These are phyloP conservation scores for Chrysaora quinquecirrha DNA, from an alignment of 30 jellyfish, hydroid and myxozoan genomes.

Conservation along the genomic window DNA sequence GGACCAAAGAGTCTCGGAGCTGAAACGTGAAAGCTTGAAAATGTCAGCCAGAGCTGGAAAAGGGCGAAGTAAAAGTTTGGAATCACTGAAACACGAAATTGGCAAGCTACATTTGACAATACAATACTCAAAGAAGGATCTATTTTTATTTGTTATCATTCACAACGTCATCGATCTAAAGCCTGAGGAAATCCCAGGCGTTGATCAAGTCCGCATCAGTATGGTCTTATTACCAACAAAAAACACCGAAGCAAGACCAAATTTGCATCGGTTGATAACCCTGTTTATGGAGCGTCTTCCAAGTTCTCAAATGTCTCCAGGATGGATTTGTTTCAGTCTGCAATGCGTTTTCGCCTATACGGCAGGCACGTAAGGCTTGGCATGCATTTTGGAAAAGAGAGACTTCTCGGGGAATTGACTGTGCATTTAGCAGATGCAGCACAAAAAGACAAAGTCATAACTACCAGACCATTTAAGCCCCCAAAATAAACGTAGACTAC, in stretches of 20 bases:
- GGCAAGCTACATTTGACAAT: constrained; percentile 66
- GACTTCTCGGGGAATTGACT: constrained; percentile 70
- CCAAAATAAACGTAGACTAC: constrained; percentile 5
- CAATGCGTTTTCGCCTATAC: constrained; percentile 85
- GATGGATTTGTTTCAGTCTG: constrained; percentile 71
- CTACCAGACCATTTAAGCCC: constrained; percentile 52
- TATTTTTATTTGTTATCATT: constrained; percentile 65
- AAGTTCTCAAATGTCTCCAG: constrained; percentile 77
- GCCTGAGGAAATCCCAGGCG: constrained; percentile 42
- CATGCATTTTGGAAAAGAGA: constrained; percentile 61
- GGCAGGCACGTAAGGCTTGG: constrained; percentile 83
- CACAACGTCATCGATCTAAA: constrained; percentile 50
- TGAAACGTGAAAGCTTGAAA: background rate
- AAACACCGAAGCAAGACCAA: constrained; percentile 80
- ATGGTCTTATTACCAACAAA: constrained; percentile 81
- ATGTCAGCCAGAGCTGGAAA: background rate
- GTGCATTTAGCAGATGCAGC: constrained; percentile 93
- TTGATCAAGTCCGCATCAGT: constrained; percentile 59
- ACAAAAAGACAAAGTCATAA: constrained; percentile 50
- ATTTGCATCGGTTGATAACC: constrained; percentile 32
- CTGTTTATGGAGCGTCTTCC: constrained; percentile 65
- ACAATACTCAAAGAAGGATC: constrained; percentile 67
- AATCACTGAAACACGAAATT: background rate
- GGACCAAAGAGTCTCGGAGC: background rate
- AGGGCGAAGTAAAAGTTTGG: constrained; percentile 58